Evolutionary conservation across 2,797 vertebrate species (phyloP).

Genomic region (Squalus acanthias): DNA sequence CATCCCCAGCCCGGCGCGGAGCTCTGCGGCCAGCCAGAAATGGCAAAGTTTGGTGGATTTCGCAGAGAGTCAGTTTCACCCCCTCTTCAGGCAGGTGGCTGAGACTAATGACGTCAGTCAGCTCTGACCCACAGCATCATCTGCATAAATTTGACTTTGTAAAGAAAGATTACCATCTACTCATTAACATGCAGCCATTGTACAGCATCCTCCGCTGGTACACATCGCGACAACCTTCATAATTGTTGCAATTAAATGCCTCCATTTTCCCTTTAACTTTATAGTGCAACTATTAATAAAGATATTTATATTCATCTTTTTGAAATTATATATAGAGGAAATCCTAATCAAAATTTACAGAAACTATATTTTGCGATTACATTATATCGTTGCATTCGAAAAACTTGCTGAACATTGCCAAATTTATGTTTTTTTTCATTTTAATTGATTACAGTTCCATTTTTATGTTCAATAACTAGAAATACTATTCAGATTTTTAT

Average conservation of each 20-base stretch:
- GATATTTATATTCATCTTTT: not conserved
- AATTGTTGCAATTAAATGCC: constrained; percentile 29
- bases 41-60: constrained; percentile 34
- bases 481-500: not conserved
- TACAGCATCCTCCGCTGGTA: not conserved
- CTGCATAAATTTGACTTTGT: constrained; percentile 38
- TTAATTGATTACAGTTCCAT: not conserved
- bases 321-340: not conserved
- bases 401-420: not conserved
- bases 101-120: constrained; percentile 34
- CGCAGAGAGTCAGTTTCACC: constrained; percentile 28
- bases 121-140: constrained; percentile 34
- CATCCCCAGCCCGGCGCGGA: not conserved
- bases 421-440: not conserved
- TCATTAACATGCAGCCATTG: constrained; percentile 35
- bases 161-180: constrained; percentile 34
- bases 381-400: not conserved
- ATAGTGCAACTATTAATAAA: not conserved
- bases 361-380: not conserved
- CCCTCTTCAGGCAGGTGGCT: constrained; percentile 32
- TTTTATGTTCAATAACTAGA: not conserved
- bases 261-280: constrained; percentile 28
- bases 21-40: not conserved
- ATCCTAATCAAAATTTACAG: not conserved
- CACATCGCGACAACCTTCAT: constrained; percentile 11